Evolutionary conservation across 2,797 vertebrate species (phyloP), one percentile per base, ranked within the genome.

Genomic region (Arrhamphus sclerolepis): DNA sequence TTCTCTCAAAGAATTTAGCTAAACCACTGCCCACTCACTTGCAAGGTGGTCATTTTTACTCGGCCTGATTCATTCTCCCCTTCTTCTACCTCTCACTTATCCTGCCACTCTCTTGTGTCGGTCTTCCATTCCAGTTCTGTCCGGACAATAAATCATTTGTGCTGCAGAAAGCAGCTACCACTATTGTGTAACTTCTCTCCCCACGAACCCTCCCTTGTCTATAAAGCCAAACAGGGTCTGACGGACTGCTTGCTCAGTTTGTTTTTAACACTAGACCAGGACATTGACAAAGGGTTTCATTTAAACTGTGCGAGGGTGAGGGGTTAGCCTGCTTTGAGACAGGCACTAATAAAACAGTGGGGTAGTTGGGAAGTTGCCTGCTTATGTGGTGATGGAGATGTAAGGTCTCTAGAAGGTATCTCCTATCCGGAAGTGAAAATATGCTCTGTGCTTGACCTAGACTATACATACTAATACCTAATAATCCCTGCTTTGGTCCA

Each of bases 91-190:
- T 67, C 58, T 77, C 66, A 72, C 60, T 72, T 64, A 38, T 66
- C 56, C 72, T 83, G 49, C 75, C 71, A 75, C 52, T 68, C 67
- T 67, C 69, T 81, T 43, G 56, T 77, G 67, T 77, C 80, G 62
- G 65, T 72, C 75, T 71, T 87, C 79, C 78, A 80, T 67, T 81
- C 66, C 83, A 59, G 71, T 63, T 80, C 77, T 79, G 62, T 73
- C 68, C 59, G 61, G 78, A 87, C 83, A 86, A 85, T 87, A 85
- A 90, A 90, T 87, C 66, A 82, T 85, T 88, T 70, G 81, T 73
- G 76, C 80, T 76, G 57, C 64, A 63, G 68, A 69, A 63, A 68
- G 70, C 66, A 76, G 66, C 82, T 78, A 82, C 66, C 46, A 28
- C 71, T 78, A 80, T 90, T 88, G 84, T 88, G 85, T 78, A 84